These are phyloP conservation scores for Drosophila fulvimacula DNA, from an alignment of 2,888 invertebrate species.

Conservation along the genomic window DNA sequence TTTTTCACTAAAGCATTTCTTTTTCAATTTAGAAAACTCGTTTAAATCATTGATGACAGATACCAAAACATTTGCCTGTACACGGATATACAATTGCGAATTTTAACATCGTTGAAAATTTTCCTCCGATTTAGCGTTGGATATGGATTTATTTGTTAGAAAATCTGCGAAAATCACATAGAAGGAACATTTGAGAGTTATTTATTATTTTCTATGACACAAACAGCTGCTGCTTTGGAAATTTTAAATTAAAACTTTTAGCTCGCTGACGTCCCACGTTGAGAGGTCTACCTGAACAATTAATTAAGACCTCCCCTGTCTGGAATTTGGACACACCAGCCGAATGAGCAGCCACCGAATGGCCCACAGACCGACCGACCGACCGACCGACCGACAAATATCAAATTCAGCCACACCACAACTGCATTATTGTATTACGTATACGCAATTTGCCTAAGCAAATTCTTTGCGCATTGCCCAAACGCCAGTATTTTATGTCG, in stretches of 20 bases:
- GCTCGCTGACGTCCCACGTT: constrained; percentile 10
- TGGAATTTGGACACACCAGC: constrained; percentile 7
- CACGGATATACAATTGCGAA: constrained; percentile 1
- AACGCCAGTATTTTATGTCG: constrained; percentile 64
- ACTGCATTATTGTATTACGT: constrained; percentile 56
- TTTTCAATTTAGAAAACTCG: constrained; percentile 54
- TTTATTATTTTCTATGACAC: constrained; percentile 52
- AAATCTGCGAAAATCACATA: constrained; percentile 39
- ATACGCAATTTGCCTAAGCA: constrained; percentile 57
- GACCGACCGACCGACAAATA: constrained; percentile 39
- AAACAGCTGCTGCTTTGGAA: constrained; percentile 40
- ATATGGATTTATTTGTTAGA: constrained; percentile 41
- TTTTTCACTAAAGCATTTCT: constrained; percentile 29
- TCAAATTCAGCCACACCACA: constrained; percentile 43
- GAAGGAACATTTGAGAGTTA: constrained; percentile 47
- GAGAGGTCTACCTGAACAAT: constrained; percentile 57
- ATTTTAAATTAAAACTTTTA: constrained; percentile 47
- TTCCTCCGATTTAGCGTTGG: not conserved
- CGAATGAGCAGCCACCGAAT: too few species aligned
- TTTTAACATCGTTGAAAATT: constrained; percentile 14
- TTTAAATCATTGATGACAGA: constrained; percentile 66
- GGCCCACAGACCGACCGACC: constrained; percentile 33
- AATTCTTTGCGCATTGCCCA: constrained; percentile 50
- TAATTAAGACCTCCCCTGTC: constrained; percentile 49
- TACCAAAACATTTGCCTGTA: constrained; percentile 8